A percentile compares a stretch with the other conserved stretches of the same genome.
These are phyloP conservation scores for Tachina grossa DNA, from an alignment of 2,888 invertebrate species.

Conservation along the genomic window DNA sequence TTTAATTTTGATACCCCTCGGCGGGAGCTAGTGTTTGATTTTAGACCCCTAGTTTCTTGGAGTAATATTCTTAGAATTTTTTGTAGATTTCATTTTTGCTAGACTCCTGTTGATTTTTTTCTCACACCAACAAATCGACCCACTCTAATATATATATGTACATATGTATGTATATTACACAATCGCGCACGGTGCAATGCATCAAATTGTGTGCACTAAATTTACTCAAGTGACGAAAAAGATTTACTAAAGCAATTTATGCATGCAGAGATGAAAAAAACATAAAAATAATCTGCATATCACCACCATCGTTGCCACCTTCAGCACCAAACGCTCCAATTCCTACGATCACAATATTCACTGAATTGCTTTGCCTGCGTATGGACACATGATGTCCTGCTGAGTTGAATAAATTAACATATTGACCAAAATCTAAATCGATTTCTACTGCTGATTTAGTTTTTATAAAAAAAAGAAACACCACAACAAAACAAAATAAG, in stretches of 20 bases:
- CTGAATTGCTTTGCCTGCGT: constrained; percentile 7
- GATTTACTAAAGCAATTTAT: constrained; percentile 68
- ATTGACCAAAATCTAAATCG: constrained; percentile 66
- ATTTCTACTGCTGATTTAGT: constrained; percentile 49
- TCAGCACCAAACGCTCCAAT: constrained; percentile 28
- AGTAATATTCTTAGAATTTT: too few species aligned
- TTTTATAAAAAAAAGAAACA: too few species aligned
- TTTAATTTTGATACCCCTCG: too few species aligned
- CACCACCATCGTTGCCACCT: constrained; percentile 36
- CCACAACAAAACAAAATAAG: background rate
- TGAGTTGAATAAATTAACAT: constrained; percentile 71
- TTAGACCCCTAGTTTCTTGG: too few species aligned
- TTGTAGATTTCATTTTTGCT: too few species aligned
- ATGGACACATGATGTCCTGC: constrained; percentile 58
- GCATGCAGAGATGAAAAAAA: constrained; percentile 59
- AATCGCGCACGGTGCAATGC: background rate
- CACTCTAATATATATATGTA: background rate
- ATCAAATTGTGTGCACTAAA: constrained; percentile 69
- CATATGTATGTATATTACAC: background rate
- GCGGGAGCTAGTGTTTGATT: too few species aligned
- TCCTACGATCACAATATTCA: background rate
- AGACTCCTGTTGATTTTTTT: too few species aligned
- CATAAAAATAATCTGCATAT: constrained; percentile 64
- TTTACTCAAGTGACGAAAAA: constrained; percentile 64
- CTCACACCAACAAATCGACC: too few species aligned